A percentile compares a stretch with the other conserved stretches of the same genome.
Evolutionary conservation across 2,113 vertebrate genomes (phyloP).

Genomic region (Oxygymnocypris stewartii): DNA sequence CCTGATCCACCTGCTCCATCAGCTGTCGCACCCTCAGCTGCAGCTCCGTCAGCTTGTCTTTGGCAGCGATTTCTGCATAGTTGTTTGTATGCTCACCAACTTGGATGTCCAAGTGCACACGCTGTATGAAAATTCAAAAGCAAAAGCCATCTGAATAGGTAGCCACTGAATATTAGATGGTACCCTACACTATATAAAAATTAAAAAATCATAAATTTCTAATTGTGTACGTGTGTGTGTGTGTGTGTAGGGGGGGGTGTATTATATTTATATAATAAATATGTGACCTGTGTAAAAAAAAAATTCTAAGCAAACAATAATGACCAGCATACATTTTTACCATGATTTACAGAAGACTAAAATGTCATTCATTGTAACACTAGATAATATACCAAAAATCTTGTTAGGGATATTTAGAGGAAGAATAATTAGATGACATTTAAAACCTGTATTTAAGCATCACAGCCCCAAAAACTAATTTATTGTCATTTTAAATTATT

Average conservation of each 20-base stretch:
- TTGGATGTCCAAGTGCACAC: slow-evolving; percentile 90
- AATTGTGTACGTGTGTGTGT: too few species aligned
- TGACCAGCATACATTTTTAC: too few species aligned
- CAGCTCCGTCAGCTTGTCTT: slow-evolving; percentile 89
- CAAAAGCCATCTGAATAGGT: not conserved
- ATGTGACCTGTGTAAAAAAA: too few species aligned
- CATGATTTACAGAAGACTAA: too few species aligned
- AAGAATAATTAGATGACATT: too few species aligned
- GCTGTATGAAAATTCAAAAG: slow-evolving; percentile 66
- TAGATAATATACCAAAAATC: too few species aligned
- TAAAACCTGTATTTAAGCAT: not conserved
- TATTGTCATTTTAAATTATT: not conserved
- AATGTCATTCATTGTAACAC: too few species aligned
- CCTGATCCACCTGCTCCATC: slow-evolving; percentile 91
- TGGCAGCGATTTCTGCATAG: slow-evolving; percentile 90
- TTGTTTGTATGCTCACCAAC: slow-evolving; percentile 91
- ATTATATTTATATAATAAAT: not conserved
- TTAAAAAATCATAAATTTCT: too few species aligned
- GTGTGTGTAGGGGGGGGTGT: too few species aligned
- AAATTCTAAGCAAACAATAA: too few species aligned
- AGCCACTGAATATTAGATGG: not conserved
- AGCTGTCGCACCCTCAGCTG: slow-evolving; percentile 88
- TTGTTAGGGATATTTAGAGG: not conserved
- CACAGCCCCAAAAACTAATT: not conserved
- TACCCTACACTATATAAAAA: not conserved